These are phyloP conservation scores for Dromius quadrimaculatus DNA, from an alignment of 2,888 invertebrate species.

Conservation along the genomic window DNA sequence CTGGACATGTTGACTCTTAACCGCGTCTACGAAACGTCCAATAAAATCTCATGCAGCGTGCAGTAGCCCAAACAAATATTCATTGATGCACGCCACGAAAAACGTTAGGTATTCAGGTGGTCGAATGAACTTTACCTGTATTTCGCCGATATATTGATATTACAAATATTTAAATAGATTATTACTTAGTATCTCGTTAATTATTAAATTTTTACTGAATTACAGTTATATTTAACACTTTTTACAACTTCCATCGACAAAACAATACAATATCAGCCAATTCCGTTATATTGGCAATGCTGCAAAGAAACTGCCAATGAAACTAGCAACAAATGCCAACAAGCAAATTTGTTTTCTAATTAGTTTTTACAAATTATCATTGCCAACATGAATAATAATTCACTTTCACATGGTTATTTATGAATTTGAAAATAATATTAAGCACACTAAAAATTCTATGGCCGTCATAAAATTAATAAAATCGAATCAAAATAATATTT, in stretches of 20 bases:
- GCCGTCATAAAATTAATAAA: too few species aligned
- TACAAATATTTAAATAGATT: conserved; percentile 12
- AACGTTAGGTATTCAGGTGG: conserved; percentile 31
- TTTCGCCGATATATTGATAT: conserved; percentile 14
- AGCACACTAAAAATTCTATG: too few species aligned
- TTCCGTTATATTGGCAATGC: conserved; percentile 30
- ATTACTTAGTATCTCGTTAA: neutral
- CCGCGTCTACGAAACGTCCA: conserved; percentile 65
- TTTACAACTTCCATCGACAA: conserved; percentile 21
- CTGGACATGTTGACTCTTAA: conserved; percentile 66
- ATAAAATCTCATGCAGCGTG: conserved; percentile 64
- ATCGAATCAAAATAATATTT: too few species aligned
- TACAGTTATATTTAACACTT: neutral
- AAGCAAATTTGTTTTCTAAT: too few species aligned
- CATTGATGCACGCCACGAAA: conserved; percentile 33
- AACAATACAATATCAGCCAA: conserved; percentile 2
- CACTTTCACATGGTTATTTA: too few species aligned
- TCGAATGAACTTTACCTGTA: conserved; percentile 32
- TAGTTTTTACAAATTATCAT: too few species aligned
- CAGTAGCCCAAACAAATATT: conserved; percentile 58
- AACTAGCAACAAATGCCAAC: conserved; percentile 9
- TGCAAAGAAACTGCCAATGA: conserved; percentile 22
- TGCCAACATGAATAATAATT: too few species aligned
- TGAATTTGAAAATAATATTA: too few species aligned
- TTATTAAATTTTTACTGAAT: neutral